Percentiles rank a stretch among this genome's conserved stretches.
phyloP scores from a whole-genome alignment of 2,113 vertebrate genomes.

The Cochlearius cochlearius region DNA sequence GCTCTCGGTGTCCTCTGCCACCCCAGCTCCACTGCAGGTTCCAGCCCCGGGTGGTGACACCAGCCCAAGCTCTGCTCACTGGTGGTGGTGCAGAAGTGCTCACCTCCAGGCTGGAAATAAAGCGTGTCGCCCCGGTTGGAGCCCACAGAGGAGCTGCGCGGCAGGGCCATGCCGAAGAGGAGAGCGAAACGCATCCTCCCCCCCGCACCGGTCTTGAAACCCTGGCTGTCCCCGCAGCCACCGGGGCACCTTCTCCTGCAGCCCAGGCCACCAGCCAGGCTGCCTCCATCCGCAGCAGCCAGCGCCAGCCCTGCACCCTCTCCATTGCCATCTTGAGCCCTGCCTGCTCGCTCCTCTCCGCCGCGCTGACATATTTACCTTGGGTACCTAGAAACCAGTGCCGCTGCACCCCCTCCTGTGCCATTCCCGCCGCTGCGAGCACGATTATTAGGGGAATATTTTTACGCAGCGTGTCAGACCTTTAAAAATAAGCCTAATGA shows the following conservation, averaged over 20 bases:
- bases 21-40: not conserved
- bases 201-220: not conserved
- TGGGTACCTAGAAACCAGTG: not conserved
- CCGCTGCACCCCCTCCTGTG: not conserved
- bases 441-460: slow-evolving; percentile 21
- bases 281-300: not conserved
- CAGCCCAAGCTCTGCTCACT: not conserved
- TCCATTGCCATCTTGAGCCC: not conserved
- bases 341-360: not conserved
- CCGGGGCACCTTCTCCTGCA: not conserved
- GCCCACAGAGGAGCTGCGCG: not conserved
- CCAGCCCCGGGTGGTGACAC: not conserved
- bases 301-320: not conserved
- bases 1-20: not conserved
- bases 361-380: not conserved
- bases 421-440: not conserved
- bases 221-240: not conserved
- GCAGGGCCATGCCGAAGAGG: not conserved
- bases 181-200: not conserved
- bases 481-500: slow-evolving; percentile 71
- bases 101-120: not conserved
- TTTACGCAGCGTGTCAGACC: slow-evolving; percentile 37
- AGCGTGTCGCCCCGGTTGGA: not conserved
- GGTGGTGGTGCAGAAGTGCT: not conserved
- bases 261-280: not conserved